These are phyloP conservation scores for Heterocephalus glaber DNA, from an alignment of 2,113 vertebrate species.

Conservation along the genomic window DNA sequence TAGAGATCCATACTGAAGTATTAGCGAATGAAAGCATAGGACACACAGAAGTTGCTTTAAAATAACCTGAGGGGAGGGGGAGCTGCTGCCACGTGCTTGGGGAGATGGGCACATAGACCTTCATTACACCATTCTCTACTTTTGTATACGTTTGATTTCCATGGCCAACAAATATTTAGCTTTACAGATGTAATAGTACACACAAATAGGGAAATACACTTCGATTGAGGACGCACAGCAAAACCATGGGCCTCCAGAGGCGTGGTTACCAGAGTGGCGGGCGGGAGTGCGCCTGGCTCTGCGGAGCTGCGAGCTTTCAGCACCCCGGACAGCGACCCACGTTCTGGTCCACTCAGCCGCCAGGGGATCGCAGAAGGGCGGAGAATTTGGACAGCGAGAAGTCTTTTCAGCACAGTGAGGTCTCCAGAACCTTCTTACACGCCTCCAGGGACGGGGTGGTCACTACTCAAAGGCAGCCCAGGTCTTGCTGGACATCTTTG, in stretches of 20 bases:
- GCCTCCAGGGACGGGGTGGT: background rate
- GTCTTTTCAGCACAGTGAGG: background rate
- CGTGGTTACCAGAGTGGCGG: rapidly evolving
- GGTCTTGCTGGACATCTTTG: background rate
- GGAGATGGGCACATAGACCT: background rate
- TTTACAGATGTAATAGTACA: background rate
- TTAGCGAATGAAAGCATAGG: background rate
- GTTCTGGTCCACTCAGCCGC: rapidly evolving
- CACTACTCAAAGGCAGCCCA: background rate
- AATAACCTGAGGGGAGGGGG: background rate
- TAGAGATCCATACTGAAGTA: background rate
- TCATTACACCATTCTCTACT: background rate
- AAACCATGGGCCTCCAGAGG: background rate
- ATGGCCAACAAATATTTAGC: background rate
- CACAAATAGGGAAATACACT: background rate
- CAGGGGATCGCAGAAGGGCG: rapidly evolving
- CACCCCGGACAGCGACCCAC: constrained; percentile 59
- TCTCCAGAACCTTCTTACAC: too few relatives aligned
- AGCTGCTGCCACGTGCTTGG: background rate
- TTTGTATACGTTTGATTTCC: background rate
- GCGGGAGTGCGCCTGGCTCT: rapidly evolving
- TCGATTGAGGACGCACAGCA: background rate
- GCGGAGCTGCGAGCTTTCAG: rapidly evolving
- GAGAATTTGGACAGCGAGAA: background rate
- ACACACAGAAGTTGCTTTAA: background rate